Percentiles rank a stretch among this genome's conserved stretches.
phyloP scores from a whole-genome alignment of 2,113 vertebrate genomes.

The Carettochelys insculpta region DNA sequence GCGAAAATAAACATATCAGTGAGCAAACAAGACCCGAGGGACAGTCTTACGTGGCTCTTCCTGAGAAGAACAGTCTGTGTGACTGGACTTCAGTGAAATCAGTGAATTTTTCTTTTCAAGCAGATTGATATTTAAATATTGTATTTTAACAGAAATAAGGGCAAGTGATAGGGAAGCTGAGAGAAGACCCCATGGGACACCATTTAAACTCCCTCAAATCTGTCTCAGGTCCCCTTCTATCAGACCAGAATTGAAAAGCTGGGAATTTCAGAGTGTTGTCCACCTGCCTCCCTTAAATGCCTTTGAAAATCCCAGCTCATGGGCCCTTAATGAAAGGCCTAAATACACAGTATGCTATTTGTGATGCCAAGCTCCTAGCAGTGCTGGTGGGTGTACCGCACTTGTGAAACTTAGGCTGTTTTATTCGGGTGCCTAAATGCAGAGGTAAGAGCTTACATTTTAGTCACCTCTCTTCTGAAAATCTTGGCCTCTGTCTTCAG shows the following conservation, averaged over 20 bases:
- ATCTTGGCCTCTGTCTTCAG: neutral
- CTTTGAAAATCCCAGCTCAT: neutral
- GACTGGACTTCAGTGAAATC: neutral
- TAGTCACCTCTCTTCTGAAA: neutral
- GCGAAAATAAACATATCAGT: neutral
- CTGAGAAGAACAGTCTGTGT: neutral
- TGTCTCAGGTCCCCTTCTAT: neutral
- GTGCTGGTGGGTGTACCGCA: neutral
- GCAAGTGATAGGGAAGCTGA: constrained; percentile 9
- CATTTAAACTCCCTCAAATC: constrained; percentile 20
- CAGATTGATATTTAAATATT: constrained; percentile 35
- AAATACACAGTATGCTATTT: neutral
- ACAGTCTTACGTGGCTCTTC: neutral
- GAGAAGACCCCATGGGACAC: neutral
- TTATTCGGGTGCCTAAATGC: neutral
- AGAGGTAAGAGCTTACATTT: neutral
- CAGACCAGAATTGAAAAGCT: constrained; percentile 14
- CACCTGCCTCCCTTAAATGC: neutral
- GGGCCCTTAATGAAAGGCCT: neutral
- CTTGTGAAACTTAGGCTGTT: neutral
- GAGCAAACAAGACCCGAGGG: neutral
- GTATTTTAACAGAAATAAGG: constrained; percentile 43
- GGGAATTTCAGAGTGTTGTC: neutral
- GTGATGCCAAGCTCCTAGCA: neutral
- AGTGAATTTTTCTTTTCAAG: constrained; percentile 40